phyloP scores from a whole-genome alignment of 2,888 invertebrate species.

The Siphonodentalium dalli region DNA sequence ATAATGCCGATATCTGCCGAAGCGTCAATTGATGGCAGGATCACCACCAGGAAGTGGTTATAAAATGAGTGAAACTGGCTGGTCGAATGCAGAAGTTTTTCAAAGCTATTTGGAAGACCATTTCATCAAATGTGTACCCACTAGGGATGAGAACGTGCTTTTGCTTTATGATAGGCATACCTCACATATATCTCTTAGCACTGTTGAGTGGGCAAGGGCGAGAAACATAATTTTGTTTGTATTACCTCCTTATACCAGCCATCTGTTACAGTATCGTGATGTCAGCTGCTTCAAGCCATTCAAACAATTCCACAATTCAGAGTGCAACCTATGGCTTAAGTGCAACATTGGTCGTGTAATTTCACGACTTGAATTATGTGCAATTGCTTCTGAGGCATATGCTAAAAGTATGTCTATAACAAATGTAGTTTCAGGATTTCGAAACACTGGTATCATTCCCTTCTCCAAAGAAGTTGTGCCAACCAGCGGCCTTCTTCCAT shows the following conservation, averaged over 20 bases:
- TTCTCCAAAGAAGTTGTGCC: no score
- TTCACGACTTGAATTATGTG: conserved; percentile 6
- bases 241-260: conserved; percentile 6
- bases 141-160: neutral
- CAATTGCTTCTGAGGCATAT: conserved; percentile 13
- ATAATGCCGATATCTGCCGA: no score
- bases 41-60: conserved; percentile 3
- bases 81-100: conserved; percentile 18
- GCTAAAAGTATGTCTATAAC: neutral
- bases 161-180: conserved; percentile 13
- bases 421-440: conserved; percentile 13
- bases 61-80: conserved; percentile 5
- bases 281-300: conserved; percentile 19
- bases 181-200: neutral
- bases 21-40: no score
- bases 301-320: conserved; percentile 1
- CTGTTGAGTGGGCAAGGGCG: conserved; percentile 14
- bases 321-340: conserved; percentile 7
- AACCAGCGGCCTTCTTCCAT: no score
- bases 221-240: conserved; percentile 15
- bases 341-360: neutral
- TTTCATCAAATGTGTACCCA: conserved; percentile 9
- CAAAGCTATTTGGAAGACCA: conserved; percentile 5
- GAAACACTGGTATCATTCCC: conserved; percentile 3
- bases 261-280: conserved; percentile 14